phyloP scores from a whole-genome alignment of 2,888 invertebrate species.

The Ennomos fuscantarius region DNA sequence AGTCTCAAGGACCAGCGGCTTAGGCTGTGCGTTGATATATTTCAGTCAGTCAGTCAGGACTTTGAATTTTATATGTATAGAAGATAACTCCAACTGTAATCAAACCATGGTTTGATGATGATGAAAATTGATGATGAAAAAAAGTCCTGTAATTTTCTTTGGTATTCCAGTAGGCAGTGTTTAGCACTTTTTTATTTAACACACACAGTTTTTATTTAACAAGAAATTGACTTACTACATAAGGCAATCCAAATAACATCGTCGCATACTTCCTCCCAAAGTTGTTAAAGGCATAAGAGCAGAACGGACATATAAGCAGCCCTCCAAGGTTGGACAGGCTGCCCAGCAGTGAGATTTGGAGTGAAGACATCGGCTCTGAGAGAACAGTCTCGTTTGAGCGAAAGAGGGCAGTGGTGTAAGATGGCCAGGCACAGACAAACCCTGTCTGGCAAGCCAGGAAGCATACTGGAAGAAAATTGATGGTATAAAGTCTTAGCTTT shows the following conservation, averaged over 20 bases:
- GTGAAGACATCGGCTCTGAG: constrained; percentile 58
- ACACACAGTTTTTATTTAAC: too few species aligned
- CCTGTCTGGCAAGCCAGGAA: constrained; percentile 67
- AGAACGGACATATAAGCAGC: constrained; percentile 65
- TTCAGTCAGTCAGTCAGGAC: too few species aligned
- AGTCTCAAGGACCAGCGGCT: too few species aligned
- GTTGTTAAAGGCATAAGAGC: constrained; percentile 63
- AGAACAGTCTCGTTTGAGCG: constrained; percentile 67
- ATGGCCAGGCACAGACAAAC: constrained; percentile 72
- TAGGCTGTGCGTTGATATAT: too few species aligned
- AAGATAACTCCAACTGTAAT: too few species aligned
- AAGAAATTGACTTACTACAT: constrained; percentile 57
- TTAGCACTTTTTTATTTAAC: too few species aligned
- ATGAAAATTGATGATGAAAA: too few species aligned
- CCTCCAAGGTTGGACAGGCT: constrained; percentile 70
- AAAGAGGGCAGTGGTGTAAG: constrained; percentile 67
- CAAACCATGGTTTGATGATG: too few species aligned
- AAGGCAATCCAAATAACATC: constrained; percentile 70
- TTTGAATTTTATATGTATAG: too few species aligned
- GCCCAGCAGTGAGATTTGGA: constrained; percentile 69
- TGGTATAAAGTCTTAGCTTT: too few species aligned
- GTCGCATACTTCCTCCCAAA: constrained; percentile 72
- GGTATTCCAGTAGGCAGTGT: too few species aligned
- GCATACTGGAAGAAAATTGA: constrained; percentile 55
- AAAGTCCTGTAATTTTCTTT: too few species aligned